These are phyloP conservation scores for Triops longicaudatus DNA, from an alignment of 1,140 invertebrate genomes.

Conservation along the genomic window DNA sequence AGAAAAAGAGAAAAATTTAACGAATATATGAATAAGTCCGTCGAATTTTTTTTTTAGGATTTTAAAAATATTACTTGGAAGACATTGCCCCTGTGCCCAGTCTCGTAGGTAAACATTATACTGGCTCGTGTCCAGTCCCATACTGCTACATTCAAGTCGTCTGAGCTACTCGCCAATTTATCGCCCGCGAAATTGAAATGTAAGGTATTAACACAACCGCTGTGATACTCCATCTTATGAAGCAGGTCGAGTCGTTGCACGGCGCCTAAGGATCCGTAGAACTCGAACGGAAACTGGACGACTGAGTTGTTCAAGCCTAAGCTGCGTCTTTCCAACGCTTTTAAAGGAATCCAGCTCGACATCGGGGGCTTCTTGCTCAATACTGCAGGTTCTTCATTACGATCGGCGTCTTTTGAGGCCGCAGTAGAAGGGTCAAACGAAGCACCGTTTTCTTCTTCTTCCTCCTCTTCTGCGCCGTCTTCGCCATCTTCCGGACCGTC, in stretches of 20 bases:
- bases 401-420: not conserved
- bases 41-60: too few relatives aligned
- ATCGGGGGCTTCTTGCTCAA: not conserved
- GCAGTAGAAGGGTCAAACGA: not conserved
- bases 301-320: not conserved
- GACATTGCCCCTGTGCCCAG: slow-evolving; percentile 75
- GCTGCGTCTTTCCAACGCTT: not conserved
- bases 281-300: slow-evolving; percentile 52
- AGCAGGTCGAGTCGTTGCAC: slow-evolving; percentile 73
- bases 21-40: too few relatives aligned
- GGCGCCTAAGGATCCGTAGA: slow-evolving; percentile 70
- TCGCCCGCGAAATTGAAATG: slow-evolving; percentile 75
- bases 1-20: too few relatives aligned
- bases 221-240: slow-evolving; percentile 66
- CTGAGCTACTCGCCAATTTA: slow-evolving; percentile 75
- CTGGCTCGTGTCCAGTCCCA: slow-evolving; percentile 82
- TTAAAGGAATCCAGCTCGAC: not conserved
- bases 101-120: slow-evolving; percentile 54
- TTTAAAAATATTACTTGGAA: too few relatives aligned
- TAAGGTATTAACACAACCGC: slow-evolving; percentile 84
- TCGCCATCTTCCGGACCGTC: not conserved
- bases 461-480: not conserved
- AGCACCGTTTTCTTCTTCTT: not conserved
- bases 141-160: slow-evolving; percentile 73
- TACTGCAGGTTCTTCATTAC: not conserved